These are phyloP conservation scores for Pentalonia nigronervosa DNA, from an alignment of 1,140 invertebrate species.

Conservation along the genomic window DNA sequence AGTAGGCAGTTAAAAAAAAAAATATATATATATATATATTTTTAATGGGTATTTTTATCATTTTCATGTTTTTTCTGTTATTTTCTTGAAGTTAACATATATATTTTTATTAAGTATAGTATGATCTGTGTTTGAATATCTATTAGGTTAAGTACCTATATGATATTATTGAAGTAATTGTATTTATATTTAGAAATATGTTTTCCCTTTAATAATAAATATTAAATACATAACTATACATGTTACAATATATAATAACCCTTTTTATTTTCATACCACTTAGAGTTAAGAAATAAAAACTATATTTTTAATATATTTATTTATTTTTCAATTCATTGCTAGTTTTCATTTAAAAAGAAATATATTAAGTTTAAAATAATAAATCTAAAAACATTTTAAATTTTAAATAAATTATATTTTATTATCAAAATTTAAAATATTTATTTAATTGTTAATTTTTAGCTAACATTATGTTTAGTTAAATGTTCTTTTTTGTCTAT, in stretches of 20 bases:
- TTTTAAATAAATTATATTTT: background rate
- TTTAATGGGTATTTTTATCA: background rate
- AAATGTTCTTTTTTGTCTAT: background rate
- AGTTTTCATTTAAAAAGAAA: no score
- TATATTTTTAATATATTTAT: background rate
- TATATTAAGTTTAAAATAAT: background rate
- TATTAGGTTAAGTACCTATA: background rate
- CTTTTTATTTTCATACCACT: background rate
- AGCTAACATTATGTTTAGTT: background rate
- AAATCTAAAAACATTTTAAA: background rate
- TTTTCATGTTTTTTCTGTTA: background rate
- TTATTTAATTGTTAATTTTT: background rate
- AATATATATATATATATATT: no score
- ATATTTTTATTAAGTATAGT: background rate
- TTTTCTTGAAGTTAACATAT: background rate
- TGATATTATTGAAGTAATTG: background rate
- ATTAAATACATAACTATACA: no score
- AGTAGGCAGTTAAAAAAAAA: no score
- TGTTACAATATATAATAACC: background rate
- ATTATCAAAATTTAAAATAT: background rate
- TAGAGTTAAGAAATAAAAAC: background rate
- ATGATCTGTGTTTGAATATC: background rate
- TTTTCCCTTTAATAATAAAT: background rate
- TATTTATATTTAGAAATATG: background rate
- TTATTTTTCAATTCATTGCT: no score